phyloP scores from a whole-genome alignment of 2,113 vertebrate genomes.

The Ptychochromis oligacanthus region DNA sequence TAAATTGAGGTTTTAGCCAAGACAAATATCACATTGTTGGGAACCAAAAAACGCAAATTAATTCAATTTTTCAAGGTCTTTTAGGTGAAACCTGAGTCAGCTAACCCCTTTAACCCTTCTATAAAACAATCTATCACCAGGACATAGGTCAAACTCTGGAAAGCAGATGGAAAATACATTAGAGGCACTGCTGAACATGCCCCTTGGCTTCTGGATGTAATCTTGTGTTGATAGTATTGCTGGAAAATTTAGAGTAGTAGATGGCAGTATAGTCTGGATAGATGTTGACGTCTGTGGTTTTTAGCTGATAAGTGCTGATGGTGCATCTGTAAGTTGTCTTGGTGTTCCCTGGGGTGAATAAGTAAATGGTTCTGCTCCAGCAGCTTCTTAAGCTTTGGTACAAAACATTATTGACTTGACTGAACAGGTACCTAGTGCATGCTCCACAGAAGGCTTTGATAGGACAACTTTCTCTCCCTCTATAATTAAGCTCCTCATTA shows the following conservation, averaged over 20 bases:
- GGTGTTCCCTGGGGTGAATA: slow-evolving; percentile 23
- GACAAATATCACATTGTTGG: slow-evolving; percentile 7
- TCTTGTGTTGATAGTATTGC: slow-evolving; percentile 23
- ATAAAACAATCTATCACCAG: slow-evolving; percentile 10
- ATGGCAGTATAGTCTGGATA: background rate
- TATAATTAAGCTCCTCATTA: slow-evolving; percentile 54
- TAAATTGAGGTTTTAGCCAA: background rate
- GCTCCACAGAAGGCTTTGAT: slow-evolving; percentile 41
- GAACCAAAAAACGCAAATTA: background rate
- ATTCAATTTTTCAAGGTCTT: slow-evolving; percentile 6
- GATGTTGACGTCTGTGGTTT: slow-evolving; percentile 33
- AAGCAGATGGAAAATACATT: slow-evolving; percentile 29
- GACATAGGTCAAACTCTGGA: slow-evolving; percentile 2
- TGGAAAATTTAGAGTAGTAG: slow-evolving; percentile 19
- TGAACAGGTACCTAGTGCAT: slow-evolving; percentile 3
- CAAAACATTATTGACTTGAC: background rate
- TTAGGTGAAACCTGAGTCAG: slow-evolving; percentile 20
- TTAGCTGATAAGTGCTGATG: slow-evolving; percentile 47
- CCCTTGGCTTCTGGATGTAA: background rate
- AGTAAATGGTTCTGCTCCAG: slow-evolving; percentile 25
- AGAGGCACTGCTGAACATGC: background rate
- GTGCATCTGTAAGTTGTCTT: slow-evolving; percentile 31
- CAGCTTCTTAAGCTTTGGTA: slow-evolving; percentile 26
- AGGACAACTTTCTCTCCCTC: slow-evolving; percentile 15
- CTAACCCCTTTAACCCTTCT: background rate